Conservation (phyloP, 2,888 invertebrate species). For the Liposcelis brunnea region DNA sequence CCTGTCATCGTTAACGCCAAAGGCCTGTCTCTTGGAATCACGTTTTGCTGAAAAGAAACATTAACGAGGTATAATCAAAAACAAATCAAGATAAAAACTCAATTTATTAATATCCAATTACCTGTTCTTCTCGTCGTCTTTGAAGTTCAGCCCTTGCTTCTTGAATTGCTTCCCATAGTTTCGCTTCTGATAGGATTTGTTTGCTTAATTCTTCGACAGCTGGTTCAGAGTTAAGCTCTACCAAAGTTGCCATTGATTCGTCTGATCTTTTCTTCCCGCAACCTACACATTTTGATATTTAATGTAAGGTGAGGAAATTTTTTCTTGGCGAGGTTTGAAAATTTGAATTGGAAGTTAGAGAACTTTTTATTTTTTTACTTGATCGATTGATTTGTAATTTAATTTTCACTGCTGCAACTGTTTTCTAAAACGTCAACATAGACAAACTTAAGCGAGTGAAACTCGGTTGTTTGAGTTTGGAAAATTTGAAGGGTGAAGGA, state of each 20-base stretch:
- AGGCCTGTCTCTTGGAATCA: constrained; percentile 4
- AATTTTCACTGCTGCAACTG: neutral
- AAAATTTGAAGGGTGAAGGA: too few species aligned
- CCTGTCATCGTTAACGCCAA: constrained; percentile 10
- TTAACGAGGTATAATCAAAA: neutral
- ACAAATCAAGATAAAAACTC: neutral
- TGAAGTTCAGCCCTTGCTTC: constrained; percentile 55
- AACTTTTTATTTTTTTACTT: too few species aligned
- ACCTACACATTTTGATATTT: constrained; percentile 29
- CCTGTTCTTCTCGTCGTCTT: constrained; percentile 26
- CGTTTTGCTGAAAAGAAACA: constrained; percentile 1
- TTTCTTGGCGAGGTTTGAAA: too few species aligned
- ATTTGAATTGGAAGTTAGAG: too few species aligned
- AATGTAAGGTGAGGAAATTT: neutral
- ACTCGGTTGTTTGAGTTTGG: too few species aligned
- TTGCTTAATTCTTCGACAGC: constrained; percentile 57
- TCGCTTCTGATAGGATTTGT: constrained; percentile 62
- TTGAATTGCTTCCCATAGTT: constrained; percentile 62
- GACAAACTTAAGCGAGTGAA: too few species aligned
- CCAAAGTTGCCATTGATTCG: constrained; percentile 43
- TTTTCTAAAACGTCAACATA: too few species aligned
- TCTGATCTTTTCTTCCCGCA: constrained; percentile 56
- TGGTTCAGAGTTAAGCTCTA: constrained; percentile 50
- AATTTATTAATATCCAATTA: neutral
- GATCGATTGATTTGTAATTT: neutral